Percentiles rank a stretch among this genome's conserved stretches.
phyloP scores from a whole-genome alignment of 2,797 vertebrate species.

The Nasua narica region DNA sequence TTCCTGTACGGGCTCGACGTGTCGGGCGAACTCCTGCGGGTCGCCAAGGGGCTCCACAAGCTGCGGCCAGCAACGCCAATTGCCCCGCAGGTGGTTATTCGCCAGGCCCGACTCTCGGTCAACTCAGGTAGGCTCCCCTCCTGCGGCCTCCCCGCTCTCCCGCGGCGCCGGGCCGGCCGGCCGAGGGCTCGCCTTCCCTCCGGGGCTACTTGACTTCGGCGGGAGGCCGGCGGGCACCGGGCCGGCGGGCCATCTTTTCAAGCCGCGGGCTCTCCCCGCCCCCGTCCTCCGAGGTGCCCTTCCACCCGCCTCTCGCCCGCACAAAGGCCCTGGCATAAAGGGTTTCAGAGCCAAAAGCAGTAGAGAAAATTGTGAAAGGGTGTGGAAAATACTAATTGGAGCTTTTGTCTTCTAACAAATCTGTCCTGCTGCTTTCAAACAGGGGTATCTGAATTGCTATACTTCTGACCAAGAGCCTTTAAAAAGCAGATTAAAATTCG shows the following conservation, averaged over 20 bases:
- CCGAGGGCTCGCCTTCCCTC: neutral
- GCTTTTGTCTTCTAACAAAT: conserved; percentile 87
- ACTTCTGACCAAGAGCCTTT: conserved; percentile 82
- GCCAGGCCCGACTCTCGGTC: conserved; percentile 91
- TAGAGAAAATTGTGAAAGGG: conserved; percentile 87
- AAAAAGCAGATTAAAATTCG: conserved; percentile 82
- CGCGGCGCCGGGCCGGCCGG: accelerated
- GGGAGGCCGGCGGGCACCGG: conserved; percentile 51
- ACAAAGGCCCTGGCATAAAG: conserved; percentile 84
- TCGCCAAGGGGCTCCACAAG: conserved; percentile 89
- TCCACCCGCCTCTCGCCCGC: conserved; percentile 74
- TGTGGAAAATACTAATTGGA: conserved; percentile 89
- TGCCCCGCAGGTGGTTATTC: conserved; percentile 94
- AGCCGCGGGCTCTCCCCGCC: conserved; percentile 25
- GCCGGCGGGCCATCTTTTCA: conserved; percentile 70
- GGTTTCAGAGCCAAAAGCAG: conserved; percentile 82
- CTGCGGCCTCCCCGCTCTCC: too few species aligned
- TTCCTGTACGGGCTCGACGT: conserved; percentile 93
- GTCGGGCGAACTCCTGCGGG: conserved; percentile 87
- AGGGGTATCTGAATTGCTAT: conserved; percentile 83
- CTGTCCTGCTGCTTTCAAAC: conserved; percentile 86
- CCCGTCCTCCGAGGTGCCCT: conserved; percentile 46
- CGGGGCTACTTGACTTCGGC: conserved; percentile 63
- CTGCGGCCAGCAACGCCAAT: conserved; percentile 84
- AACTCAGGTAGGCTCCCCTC: conserved; percentile 86